A percentile compares a stretch with the other conserved stretches of the same genome.
Evolutionary conservation across 2,113 vertebrate genomes (phyloP).

Genomic region (Corvus moneduloides): DNA sequence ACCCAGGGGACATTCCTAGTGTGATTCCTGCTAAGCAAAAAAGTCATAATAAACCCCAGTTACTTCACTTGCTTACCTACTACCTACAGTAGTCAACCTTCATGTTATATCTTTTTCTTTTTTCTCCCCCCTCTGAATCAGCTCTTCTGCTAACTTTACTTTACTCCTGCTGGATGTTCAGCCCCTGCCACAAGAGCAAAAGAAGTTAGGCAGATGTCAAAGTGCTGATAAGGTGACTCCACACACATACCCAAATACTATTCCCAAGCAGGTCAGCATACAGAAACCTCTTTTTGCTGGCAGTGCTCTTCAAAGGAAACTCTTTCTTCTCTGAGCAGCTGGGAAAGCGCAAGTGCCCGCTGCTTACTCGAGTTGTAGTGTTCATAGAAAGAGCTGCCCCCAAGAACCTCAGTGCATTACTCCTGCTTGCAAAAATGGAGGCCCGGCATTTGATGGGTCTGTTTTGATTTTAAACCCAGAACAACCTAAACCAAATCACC

Average conservation of each 20-base stretch:
- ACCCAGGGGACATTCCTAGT: neutral
- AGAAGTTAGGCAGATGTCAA: neutral
- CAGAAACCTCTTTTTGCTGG: neutral
- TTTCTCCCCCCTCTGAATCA: neutral
- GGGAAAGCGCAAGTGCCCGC: neutral
- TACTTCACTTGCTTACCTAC: neutral
- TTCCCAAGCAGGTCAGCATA: neutral
- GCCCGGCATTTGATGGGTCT: neutral
- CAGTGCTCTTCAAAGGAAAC: neutral
- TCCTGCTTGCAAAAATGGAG: neutral
- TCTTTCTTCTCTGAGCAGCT: conserved; percentile 1
- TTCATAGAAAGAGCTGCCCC: neutral
- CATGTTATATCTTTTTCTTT: neutral
- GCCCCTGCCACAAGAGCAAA: neutral
- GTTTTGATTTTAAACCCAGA: neutral
- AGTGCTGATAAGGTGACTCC: neutral
- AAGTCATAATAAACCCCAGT: neutral
- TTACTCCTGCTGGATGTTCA: neutral
- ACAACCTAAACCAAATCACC: neutral
- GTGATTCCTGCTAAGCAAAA: neutral
- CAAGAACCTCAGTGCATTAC: neutral
- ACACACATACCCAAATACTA: neutral
- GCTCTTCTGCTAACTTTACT: neutral
- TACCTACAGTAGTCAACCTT: neutral
- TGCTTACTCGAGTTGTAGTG: neutral